Base-by-base conservation (phyloP, 1,140 invertebrate genomes). In the Halesus radiatus region DNA sequence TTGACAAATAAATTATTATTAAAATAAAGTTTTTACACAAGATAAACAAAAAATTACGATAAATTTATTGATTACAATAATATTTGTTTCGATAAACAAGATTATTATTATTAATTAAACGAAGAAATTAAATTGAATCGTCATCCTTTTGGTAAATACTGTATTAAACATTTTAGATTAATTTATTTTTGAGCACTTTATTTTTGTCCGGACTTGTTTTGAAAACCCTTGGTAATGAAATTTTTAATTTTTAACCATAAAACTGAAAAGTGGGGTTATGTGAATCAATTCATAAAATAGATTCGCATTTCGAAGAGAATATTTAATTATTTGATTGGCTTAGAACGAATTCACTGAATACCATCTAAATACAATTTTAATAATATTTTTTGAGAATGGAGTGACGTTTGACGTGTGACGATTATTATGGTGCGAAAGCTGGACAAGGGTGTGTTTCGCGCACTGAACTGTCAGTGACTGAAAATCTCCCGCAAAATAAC, bases 111-210 rank as follows among this genome's bases (percentile, higher is more conserved):
- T 16, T 29, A 32, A 45, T 45, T 45, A 45, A 13, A 13, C 10
- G 1, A 45, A 45, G 37, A 66, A 66, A 29, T 3, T 13, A 64
- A 66, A 16, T 66, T 26, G 32, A 29, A 66, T 26, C 32, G 62
- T 66, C 62, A 66, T 66, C n/a, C 26, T 26, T 32, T 66, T 66
- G 1, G 26, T 66, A 16, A 66, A 29, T 26, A 66, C 1, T 66
- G 62, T 66, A 26, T 66, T 66, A 37, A 66, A 66, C 62, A 66
- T 66, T 66, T 66, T 66, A 26, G 16, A 66, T 26, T 5, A 60
- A 8, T 45, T 45, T 45, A 45, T 45, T 13, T 45, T 45, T 45
- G 1, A 45, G 7, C 37, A 45, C 37, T 45, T 45, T 45, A 13
- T 45, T 8, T 45, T 60, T 60, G 16, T 18, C 18, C 56, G 56